phyloP scores from a whole-genome alignment of 2,113 vertebrate species.

The Mastomys coucha region DNA sequence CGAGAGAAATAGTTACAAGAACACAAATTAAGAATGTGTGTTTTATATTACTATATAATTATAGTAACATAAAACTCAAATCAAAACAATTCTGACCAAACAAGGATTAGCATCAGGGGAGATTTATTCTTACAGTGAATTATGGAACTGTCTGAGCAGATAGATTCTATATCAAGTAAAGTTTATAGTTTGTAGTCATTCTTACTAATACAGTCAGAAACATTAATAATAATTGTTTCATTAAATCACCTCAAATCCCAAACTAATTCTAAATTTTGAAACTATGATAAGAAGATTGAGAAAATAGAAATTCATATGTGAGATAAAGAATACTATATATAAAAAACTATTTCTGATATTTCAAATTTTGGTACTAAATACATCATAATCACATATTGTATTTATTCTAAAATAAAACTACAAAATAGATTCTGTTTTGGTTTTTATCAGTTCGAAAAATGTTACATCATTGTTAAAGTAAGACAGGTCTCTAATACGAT shows the following conservation, averaged over 20 bases:
- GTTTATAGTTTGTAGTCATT: not conserved
- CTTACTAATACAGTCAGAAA: slow-evolving; percentile 23
- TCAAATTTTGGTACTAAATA: not conserved
- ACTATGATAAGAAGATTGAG: not conserved
- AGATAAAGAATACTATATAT: not conserved
- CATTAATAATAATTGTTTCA: not conserved
- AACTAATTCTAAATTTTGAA: not conserved
- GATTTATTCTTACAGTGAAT: slow-evolving; percentile 25
- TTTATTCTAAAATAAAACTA: not conserved
- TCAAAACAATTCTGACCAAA: slow-evolving; percentile 5
- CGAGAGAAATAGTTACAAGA: not conserved
- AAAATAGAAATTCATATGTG: not conserved
- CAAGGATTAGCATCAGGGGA: not conserved
- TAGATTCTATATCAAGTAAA: not conserved
- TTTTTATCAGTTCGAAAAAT: not conserved
- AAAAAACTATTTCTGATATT: not conserved
- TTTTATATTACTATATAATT: slow-evolving; percentile 32
- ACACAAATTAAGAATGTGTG: not conserved
- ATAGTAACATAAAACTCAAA: not conserved
- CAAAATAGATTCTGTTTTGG: not conserved
- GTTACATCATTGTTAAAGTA: not conserved
- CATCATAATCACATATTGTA: not conserved
- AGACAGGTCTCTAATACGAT: not conserved
- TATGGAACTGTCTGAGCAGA: not conserved
- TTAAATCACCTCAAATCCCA: not conserved